Base-by-base conservation (phyloP, 2,113 vertebrate genomes). In the Eolophus roseicapilla region DNA sequence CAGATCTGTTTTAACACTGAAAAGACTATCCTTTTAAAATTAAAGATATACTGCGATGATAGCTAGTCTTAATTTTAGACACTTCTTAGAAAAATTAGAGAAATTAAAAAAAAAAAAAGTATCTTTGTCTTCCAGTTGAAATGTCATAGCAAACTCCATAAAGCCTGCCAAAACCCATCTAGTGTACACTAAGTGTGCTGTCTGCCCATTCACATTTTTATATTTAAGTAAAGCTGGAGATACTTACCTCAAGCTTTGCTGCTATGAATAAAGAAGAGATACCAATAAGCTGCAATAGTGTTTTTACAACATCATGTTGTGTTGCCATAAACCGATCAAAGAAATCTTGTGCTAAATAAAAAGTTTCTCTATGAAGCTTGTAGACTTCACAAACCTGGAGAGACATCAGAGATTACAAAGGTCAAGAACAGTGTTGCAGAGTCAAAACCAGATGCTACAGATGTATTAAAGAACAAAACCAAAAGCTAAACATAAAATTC, bases 321-420 rank as follows among this genome's bases (percentile, higher is more conserved):
- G 99, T 99, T 57, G 99, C 98, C 99, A 99, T 99, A 97, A 99
- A 99, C 23, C 99, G 98, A 95, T 99, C 99, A 52, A 99, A 99
- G 98, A 99, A 99, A 96, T 99, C 99, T 97, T 99, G 99, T 46
- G 99, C 99, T 92, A 99, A 97, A 97, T 99, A 99, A 95, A 99
- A 99, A 1, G 99, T 99, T 97, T 99, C 99, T 81, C 99, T 97
- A 95, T 99, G 99, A 55, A 99, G 98, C 55, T 99, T 99, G 97
- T 99, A 99, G 68, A 99, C 98, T 86, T 99, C 99, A 73, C 99
- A 99, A 82, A 99, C 99, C 99, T 99, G 92, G 41, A 88, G 50
- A 92, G 57, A 64, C 68, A 93, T 41, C 13, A 93, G 46, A 90
- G 27, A 78, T 91, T 86, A 73, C 43, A 88, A 62, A 82, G 59